Evolutionary conservation across 1,140 invertebrate genomes (phyloP).

Genomic region (Dermatophagoides farinae): DNA sequence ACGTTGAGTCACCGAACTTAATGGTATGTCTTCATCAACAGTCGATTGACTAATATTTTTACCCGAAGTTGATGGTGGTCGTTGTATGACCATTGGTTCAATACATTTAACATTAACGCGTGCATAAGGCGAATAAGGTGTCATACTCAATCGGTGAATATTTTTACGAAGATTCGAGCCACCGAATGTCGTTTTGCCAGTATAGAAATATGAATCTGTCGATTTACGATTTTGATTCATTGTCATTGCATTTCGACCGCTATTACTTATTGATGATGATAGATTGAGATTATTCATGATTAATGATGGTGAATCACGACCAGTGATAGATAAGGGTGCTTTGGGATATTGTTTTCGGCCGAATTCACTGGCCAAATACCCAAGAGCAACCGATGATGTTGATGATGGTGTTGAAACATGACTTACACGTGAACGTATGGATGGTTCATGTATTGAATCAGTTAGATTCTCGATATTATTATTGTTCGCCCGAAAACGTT

Average conservation of each 20-base stretch:
- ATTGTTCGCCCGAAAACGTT: no score
- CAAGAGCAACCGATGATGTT: background rate
- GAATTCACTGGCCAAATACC: background rate
- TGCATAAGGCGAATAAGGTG: slow-evolving; percentile 2
- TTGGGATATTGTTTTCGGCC: background rate
- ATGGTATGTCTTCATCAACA: background rate
- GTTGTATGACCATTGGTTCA: background rate
- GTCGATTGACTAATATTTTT: background rate
- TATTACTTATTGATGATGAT: background rate
- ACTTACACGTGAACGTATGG: background rate
- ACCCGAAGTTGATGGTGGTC: background rate
- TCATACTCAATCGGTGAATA: background rate
- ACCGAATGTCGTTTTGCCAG: slow-evolving; percentile 10
- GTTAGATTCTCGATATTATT: no score
- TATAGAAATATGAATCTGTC: slow-evolving; percentile 1
- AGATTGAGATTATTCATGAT: background rate
- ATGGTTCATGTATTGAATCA: no score
- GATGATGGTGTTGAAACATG: background rate
- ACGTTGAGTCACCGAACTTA: background rate
- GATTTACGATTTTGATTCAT: background rate
- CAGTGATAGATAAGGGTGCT: background rate
- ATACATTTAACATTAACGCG: background rate
- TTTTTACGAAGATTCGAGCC: slow-evolving; percentile 4
- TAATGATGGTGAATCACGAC: background rate
- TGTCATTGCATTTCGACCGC: background rate